Percentiles rank a stretch among this genome's conserved stretches.
Conservation (phyloP, 2,113 vertebrate genomes). For the Poicephalus gulielmi region DNA sequence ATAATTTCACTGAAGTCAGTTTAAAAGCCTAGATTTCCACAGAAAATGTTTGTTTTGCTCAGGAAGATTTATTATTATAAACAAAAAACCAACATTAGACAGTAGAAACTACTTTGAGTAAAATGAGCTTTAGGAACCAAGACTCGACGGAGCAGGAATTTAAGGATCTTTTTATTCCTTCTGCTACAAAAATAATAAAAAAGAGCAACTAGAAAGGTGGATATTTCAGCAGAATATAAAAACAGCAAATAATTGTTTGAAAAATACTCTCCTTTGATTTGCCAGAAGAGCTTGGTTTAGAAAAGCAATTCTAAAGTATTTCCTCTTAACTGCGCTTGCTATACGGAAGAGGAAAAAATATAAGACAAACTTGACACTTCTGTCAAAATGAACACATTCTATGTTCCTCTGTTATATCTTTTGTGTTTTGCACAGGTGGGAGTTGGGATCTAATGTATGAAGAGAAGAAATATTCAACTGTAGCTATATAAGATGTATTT, state of each 20-base stretch:
- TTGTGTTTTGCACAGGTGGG: neutral
- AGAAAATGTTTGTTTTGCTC: neutral
- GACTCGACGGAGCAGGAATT: neutral
- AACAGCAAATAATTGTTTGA: neutral
- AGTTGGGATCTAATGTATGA: neutral
- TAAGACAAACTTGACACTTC: slow-evolving; percentile 20
- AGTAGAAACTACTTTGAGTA: neutral
- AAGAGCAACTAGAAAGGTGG: neutral
- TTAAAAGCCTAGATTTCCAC: slow-evolving; percentile 3
- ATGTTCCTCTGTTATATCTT: neutral
- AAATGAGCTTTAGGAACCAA: neutral
- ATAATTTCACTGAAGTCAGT: neutral
- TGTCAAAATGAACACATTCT: slow-evolving; percentile 3
- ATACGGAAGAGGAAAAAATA: neutral
- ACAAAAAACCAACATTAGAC: neutral
- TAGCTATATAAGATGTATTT: neutral
- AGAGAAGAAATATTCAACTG: neutral
- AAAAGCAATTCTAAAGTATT: neutral
- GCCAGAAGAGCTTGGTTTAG: neutral
- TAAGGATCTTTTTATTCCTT: neutral
- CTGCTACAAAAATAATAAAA: neutral
- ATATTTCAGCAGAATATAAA: neutral
- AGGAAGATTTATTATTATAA: neutral
- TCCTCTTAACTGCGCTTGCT: neutral
- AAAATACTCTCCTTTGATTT: neutral